Evolutionary conservation across 1,140 invertebrate genomes (phyloP).

Genomic region (Drosophila melanica): DNA sequence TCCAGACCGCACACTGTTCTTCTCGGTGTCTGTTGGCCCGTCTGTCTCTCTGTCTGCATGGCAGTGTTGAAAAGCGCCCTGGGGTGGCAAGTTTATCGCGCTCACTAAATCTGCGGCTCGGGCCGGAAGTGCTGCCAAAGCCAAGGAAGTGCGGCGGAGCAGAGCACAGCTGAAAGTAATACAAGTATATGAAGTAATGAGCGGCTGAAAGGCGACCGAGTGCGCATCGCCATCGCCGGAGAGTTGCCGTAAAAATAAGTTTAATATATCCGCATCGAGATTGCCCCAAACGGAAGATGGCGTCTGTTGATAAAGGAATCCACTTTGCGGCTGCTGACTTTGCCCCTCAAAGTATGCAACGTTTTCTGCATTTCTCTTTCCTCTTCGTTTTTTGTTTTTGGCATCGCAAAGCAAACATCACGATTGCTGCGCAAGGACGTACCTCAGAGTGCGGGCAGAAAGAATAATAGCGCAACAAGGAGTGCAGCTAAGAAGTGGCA

Average conservation of each 20-base stretch:
- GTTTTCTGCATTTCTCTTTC: conserved; percentile 18
- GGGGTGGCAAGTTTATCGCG: conserved; percentile 66
- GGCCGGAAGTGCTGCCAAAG: conserved; percentile 55
- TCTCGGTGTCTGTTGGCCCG: neutral
- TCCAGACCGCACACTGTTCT: conserved; percentile 1
- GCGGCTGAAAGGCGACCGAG: conserved; percentile 32
- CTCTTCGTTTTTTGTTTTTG: conserved; percentile 31
- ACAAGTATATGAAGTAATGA: conserved; percentile 64
- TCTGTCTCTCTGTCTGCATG: conserved; percentile 29
- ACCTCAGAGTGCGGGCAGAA: conserved; percentile 29
- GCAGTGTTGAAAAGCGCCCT: conserved; percentile 63
- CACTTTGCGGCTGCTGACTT: conserved; percentile 68
- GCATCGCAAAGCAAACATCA: conserved; percentile 59
- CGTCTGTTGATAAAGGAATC: conserved; percentile 66
- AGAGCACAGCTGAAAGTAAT: conserved; percentile 46
- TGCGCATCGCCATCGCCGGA: conserved; percentile 9
- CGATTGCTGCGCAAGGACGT: conserved; percentile 14
- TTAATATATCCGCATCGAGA: conserved; percentile 81
- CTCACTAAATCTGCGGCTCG: conserved; percentile 63
- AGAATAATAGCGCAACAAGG: conserved; percentile 41
- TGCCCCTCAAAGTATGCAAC: conserved; percentile 63
- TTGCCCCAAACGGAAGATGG: conserved; percentile 40
- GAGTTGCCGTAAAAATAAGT: conserved; percentile 76
- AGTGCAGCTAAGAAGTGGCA: conserved; percentile 31
- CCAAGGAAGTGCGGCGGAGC: conserved; percentile 17